Percentiles rank a stretch among this genome's conserved stretches.
Evolutionary conservation across 2,888 invertebrate genomes (phyloP).

Genomic region (Formica aserva): DNA sequence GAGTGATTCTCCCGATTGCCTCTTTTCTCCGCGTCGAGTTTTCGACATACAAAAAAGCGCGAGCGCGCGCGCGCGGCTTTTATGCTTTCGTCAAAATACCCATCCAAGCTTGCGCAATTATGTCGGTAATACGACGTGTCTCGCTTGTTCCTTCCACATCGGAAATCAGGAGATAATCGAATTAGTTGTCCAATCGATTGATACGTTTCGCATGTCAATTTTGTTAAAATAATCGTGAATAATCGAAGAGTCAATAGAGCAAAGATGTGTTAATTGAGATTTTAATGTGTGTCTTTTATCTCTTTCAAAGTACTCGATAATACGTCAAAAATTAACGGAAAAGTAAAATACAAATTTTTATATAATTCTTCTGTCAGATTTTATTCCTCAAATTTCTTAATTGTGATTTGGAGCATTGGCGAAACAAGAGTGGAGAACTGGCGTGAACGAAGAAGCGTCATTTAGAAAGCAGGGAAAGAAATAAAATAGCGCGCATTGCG

Average conservation of each 20-base stretch:
- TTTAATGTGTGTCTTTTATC: not conserved
- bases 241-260: not conserved
- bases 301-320: not conserved
- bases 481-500: not conserved
- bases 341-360: not conserved
- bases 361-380: conserved; percentile 22
- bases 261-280: not conserved
- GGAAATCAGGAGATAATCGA: conserved; percentile 7
- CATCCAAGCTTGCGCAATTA: conserved; percentile 32
- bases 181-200: not conserved
- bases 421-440: not conserved
- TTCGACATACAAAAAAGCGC: conserved; percentile 34
- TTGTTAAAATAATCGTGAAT: not conserved
- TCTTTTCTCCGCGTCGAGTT: conserved; percentile 35
- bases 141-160: not conserved
- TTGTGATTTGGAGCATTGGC: not conserved
- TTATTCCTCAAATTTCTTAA: not conserved
- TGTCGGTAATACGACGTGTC: not conserved
- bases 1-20: conserved; percentile 43
- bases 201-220: not conserved
- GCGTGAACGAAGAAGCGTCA: conserved; percentile 19
- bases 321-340: not conserved
- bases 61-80: not conserved
- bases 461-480: conserved; percentile 32
- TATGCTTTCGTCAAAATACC: conserved; percentile 23